Evolutionary conservation across 1,140 invertebrate genomes (phyloP), one percentile per base, ranked within the genome.

Genomic region (Notospermus geniculatus): DNA sequence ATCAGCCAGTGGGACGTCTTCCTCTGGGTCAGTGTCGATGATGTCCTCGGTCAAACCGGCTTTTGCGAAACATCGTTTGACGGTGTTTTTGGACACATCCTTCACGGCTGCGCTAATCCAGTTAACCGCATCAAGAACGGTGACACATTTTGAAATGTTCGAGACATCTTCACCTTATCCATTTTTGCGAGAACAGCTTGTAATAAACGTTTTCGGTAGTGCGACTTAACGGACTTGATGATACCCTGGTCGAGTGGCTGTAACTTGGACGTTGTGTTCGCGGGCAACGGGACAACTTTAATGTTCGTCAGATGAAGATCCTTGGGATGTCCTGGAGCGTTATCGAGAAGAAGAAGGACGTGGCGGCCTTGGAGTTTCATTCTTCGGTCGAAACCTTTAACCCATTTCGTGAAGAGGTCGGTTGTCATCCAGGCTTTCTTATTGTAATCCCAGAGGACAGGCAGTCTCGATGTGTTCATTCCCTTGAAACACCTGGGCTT

Each of bases 231-330:
- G 27, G 65, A 63, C 22, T 62, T 68, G 62, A 83, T 83, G 58
- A 80, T 75, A 27, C 74, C 76, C 69, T 79, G 75, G 69, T 83
- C 79, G 72, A 83, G 76, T 19, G 80, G 76, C 60, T 83, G 80
- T 19, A 82, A 62, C 50, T 80, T 64, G 22, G 74, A 71, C 43
- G 79, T 82, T 15, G 72, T 73, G 67, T 84, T 84, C 41, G 78
- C 68, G 59, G 80, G 79, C 41, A 82, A 68, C 68, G 77, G 82
- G 17, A 73, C 66, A n/a, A 77, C 58, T 73, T 75, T 76, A n/a
- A 83, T 69, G 64, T 81, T 75, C 2, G 28, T 55, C 13, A 60
- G 52, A n/a, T 28, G 11, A 0, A 32, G 1, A 4, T 59, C 46
- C 1, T 56, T 1, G 1, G 54, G 27, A 56, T 60, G 59, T 15